Evolutionary conservation across 2,888 invertebrate species (phyloP).

Genomic region (Plebejus melissa): DNA sequence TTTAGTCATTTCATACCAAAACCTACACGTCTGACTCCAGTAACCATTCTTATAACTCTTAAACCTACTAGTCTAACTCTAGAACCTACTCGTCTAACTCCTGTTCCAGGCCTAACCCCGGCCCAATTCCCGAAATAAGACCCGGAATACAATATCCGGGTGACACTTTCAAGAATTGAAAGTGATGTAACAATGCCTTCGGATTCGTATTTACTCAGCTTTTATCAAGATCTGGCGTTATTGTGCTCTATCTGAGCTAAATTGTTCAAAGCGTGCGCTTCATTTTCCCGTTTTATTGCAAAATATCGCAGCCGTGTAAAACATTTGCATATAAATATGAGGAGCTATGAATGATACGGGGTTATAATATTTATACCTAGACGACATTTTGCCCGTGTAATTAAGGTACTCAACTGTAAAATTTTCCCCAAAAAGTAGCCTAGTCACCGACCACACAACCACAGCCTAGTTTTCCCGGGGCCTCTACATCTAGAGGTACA

Average conservation of each 20-base stretch:
- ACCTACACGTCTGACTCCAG: not conserved
- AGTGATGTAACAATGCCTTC: conserved; percentile 30
- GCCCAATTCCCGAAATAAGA: conserved; percentile 20
- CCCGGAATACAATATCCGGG: conserved; percentile 35
- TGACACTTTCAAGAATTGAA: conserved; percentile 33
- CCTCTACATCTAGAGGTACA: no score
- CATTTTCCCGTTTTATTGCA: not conserved
- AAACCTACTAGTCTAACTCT: not conserved
- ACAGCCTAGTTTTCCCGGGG: no score
- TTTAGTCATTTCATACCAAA: no score
- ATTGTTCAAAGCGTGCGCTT: conserved; percentile 24
- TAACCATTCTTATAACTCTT: not conserved
- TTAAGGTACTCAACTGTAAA: no score
- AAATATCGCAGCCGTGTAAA: not conserved
- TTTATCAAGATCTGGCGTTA: conserved; percentile 15
- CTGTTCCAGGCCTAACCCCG: not conserved
- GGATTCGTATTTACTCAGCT: conserved; percentile 23
- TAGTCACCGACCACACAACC: no score
- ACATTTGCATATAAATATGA: conserved; percentile 2
- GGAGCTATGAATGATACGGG: not conserved
- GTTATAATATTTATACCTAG: no score
- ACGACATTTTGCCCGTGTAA: no score
- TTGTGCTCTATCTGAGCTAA: conserved; percentile 21
- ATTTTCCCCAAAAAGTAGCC: no score
- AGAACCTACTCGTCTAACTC: not conserved